Percentiles rank a stretch among this genome's conserved stretches.
These are phyloP conservation scores for Philereme transversata DNA, from an alignment of 2,888 invertebrate species.

Conservation along the genomic window DNA sequence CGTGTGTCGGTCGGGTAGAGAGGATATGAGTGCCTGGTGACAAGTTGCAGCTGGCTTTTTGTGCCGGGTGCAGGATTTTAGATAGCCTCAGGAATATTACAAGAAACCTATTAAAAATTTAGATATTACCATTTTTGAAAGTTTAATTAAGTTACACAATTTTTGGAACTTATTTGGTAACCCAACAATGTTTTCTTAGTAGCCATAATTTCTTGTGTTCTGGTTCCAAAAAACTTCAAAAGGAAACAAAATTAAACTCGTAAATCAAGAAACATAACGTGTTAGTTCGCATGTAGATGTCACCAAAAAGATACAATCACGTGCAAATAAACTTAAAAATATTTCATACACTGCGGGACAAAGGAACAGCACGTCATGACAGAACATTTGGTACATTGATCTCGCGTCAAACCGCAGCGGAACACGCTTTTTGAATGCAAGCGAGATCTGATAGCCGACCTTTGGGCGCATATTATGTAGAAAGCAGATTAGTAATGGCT, in stretches of 20 bases:
- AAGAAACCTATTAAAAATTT: no score
- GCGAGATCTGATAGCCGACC: slow-evolving; percentile 59
- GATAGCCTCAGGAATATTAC: no score
- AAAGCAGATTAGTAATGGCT: slow-evolving; percentile 1
- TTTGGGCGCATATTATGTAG: neutral
- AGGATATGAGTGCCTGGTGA: no score
- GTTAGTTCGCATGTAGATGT: slow-evolving; percentile 18
- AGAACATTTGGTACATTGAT: slow-evolving; percentile 45
- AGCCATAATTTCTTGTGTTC: neutral
- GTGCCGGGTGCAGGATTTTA: no score
- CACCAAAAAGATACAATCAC: slow-evolving; percentile 24
- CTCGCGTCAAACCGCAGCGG: slow-evolving; percentile 57
- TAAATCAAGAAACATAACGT: slow-evolving; percentile 23
- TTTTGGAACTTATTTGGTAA: no score
- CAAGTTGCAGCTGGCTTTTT: no score
- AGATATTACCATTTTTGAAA: no score
- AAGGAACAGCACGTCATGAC: slow-evolving; percentile 38
- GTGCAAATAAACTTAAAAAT: slow-evolving; percentile 22
- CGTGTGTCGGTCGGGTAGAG: no score
- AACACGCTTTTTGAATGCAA: slow-evolving; percentile 65
- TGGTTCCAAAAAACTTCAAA: slow-evolving; percentile 7
- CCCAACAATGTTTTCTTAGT: neutral
- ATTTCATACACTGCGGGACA: slow-evolving; percentile 32
- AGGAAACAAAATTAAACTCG: slow-evolving; percentile 16
- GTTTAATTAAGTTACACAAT: no score